Evolutionary conservation across 2,888 invertebrate genomes (phyloP), one percentile per base, ranked within the genome.

Genomic region (Aleiodes leptofemur): DNA sequence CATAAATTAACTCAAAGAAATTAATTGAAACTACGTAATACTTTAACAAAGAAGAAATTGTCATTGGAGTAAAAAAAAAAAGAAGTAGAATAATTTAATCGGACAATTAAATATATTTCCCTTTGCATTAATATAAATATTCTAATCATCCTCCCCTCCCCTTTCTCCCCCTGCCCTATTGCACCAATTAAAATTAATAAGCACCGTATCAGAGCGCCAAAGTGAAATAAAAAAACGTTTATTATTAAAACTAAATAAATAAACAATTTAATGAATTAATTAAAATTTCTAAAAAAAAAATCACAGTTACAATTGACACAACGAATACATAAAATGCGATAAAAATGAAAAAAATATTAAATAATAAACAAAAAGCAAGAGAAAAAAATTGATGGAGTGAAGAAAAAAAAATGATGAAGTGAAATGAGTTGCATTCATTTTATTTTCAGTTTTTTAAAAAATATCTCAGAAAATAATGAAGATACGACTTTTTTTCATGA

Each of bases 321-420:
- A 83, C 82, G 82, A 83, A 83, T 76, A 81, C 80, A 75, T 51
- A 77, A 64, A 64, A 64, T 64, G 48, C 64, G 43, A 64, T 43
- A n/a, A n/a, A n/a, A n/a, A n/a, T 23, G 1, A 29, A 61, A 34
- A 23, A 53, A 16, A 69, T 68, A 56, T 4, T 50, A 38, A 55
- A 16, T 50, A 57, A 71, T 72, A 34, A 50, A 23, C 48, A 68
- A 8, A 16, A 23, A 64, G 64, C 23, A 38, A 34, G 51, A 72
- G 43, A 34, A 48, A 64, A 56, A 29, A 59, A 72, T 57, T 31
- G 8, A 79, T 51, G 43, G 59, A 50, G 53, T 16, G 29, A 31
- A 64, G 51, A 43, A 43, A 9, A 0, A 3, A 11, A 43, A 7
- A 43, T 43, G 38, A 38, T 9, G 43, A 43, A 43, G 43, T 43